Base-by-base conservation (phyloP, 2,888 invertebrate genomes). In the Vanessa cardui region DNA sequence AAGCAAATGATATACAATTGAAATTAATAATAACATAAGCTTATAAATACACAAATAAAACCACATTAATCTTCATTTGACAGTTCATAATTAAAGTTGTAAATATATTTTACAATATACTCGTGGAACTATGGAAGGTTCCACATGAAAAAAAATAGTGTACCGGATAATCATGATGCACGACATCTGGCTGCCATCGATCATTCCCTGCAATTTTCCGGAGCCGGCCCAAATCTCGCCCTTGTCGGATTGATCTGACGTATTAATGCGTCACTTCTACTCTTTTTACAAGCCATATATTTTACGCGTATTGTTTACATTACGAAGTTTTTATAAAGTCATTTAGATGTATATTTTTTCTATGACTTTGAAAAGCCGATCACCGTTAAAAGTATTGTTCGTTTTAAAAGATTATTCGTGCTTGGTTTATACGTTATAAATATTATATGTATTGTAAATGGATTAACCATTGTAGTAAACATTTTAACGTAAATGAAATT, bases 131-230 rank as follows among this genome's bases (percentile, higher is more conserved):
- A 70, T 66, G 64, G 59, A 56, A 63, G 61, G 61, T 45, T 71
- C 69, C 65, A 69, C 70, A 73, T 70, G 72, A 74, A 73, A 73
- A 74, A 26, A 26, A 26, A 26, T n/a, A 72, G 72, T 71, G 66
- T 74, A 73, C 73, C 61, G 72, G 73, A 75, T 82, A 84, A 85
- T 86, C 84, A 81, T 77, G 76, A 75, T 71, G 71, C 79, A 77
- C 78, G 83, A 80, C 83, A 85, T 84, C 83, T 85, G 86, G 78
- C 78, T 75, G 74, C 80, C 82, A 88, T 89, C 86, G 83, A 88
- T 89, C 88, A 89, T 82, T 50, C 74, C 74, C 74, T 79, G 83
- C 83, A 83, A 85, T 85, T 83, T 87, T 80, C 83, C 83, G 79
- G 79, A 67, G 63, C 76, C 78, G 76, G 73, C 79, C 81, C 79